Percentiles rank a stretch among this genome's conserved stretches.
phyloP scores from a whole-genome alignment of 2,797 vertebrate species.

The Cirrhinus molitorella region DNA sequence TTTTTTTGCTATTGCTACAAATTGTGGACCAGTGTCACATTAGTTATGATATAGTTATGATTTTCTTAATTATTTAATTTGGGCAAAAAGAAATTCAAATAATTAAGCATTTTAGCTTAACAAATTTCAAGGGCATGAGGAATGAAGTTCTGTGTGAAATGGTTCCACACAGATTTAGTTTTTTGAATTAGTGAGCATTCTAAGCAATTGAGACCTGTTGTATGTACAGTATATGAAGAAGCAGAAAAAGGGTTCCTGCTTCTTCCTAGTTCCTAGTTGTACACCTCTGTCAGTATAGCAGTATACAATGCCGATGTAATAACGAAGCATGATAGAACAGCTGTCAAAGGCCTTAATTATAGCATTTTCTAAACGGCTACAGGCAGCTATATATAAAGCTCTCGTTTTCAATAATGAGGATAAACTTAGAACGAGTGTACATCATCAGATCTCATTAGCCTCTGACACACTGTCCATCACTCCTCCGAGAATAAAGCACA shows the following conservation, averaged over 20 bases:
- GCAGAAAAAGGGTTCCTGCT: not conserved
- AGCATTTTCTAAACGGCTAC: constrained; percentile 37
- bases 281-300: not conserved
- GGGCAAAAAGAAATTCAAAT: not conserved
- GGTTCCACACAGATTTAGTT: not conserved
- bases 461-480: constrained; percentile 45
- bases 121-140: not conserved
- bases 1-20: no score
- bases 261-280: not conserved
- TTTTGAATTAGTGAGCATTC: not conserved
- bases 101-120: not conserved
- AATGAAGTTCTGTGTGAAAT: not conserved
- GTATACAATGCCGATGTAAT: not conserved
- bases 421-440: constrained; percentile 38
- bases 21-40: no score
- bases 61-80: no score
- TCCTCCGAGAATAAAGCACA: constrained; percentile 32
- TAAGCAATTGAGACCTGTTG: not conserved
- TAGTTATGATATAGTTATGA: no score
- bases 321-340: constrained; percentile 16
- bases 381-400: constrained; percentile 41
- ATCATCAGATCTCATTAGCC: constrained; percentile 51
- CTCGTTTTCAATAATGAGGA: constrained; percentile 40
- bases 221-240: constrained; percentile 8
- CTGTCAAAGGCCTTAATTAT: constrained; percentile 33